These are phyloP conservation scores for Brachyptera putata DNA, from an alignment of 2,888 invertebrate genomes.

Conservation along the genomic window DNA sequence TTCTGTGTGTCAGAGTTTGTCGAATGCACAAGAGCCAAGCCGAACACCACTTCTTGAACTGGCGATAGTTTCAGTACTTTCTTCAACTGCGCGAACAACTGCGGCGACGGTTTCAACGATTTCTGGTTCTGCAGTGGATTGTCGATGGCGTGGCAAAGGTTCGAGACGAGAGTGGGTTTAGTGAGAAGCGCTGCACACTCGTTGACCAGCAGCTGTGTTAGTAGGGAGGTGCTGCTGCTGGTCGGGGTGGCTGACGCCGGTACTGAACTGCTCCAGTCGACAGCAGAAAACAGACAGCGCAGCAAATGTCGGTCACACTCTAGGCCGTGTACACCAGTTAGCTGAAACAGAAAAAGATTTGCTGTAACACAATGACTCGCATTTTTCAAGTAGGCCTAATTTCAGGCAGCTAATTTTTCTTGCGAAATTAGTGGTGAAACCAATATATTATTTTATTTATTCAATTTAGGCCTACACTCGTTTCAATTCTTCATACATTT, in stretches of 20 bases:
- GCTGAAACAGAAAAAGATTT: neutral
- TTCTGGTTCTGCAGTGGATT: constrained; percentile 71
- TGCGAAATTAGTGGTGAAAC: too few relatives aligned
- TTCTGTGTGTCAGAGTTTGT: constrained; percentile 68
- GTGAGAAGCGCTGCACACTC: constrained; percentile 74
- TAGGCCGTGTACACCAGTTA: constrained; percentile 70
- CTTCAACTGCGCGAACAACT: constrained; percentile 78
- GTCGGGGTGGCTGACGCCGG: constrained; percentile 45
- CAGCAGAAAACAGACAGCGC: constrained; percentile 87
- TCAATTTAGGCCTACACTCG: too few relatives aligned
- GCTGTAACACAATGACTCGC: too few relatives aligned
- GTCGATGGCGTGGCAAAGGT: constrained; percentile 84
- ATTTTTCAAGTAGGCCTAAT: too few relatives aligned
- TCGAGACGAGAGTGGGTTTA: constrained; percentile 82
- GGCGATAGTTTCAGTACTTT: constrained; percentile 81
- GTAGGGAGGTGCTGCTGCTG: constrained; percentile 45
- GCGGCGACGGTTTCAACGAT: constrained; percentile 71
- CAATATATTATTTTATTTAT: too few relatives aligned
- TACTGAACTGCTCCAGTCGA: constrained; percentile 62
- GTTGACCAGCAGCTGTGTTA: constrained; percentile 72
- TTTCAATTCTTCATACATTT: too few relatives aligned
- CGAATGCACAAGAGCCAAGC: constrained; percentile 78
- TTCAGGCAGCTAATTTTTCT: too few relatives aligned
- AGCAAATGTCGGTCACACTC: constrained; percentile 96
- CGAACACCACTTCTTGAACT: constrained; percentile 88